These are phyloP conservation scores for Strigamia crassipes DNA, from an alignment of 2,888 invertebrate species.

Conservation along the genomic window DNA sequence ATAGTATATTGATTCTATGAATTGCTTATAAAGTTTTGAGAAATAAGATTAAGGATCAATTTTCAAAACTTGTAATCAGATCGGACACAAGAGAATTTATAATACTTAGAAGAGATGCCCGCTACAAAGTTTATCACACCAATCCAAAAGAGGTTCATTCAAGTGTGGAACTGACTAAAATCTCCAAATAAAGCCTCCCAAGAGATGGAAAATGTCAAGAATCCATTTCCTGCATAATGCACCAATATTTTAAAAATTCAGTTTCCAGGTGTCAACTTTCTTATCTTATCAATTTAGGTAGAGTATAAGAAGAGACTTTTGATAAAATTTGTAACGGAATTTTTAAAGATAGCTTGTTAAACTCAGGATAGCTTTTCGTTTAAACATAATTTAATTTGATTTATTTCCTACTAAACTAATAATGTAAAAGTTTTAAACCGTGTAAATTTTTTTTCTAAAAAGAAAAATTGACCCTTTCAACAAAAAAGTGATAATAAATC, in stretches of 20 bases:
- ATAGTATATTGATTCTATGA: not conserved
- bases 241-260: conserved; percentile 1
- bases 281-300: no score
- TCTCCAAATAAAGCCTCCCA: conserved; percentile 10
- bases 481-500: no score
- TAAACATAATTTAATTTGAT: no score
- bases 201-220: conserved; percentile 24
- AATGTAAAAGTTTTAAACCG: no score
- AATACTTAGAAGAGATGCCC: conserved; percentile 1
- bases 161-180: not conserved
- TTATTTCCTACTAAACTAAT: no score
- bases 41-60: not conserved
- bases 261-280: not conserved
- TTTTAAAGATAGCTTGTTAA: no score
- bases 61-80: not conserved
- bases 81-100: conserved; percentile 3
- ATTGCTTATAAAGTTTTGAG: not conserved
- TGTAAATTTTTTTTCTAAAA: no score
- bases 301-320: no score
- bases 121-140: not conserved
- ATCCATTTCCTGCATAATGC: conserved; percentile 2
- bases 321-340: no score
- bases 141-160: conserved; percentile 16
- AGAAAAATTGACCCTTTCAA: no score
- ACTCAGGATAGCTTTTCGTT: no score